A percentile compares a stretch with the other conserved stretches of the same genome.
Evolutionary conservation across 1,140 invertebrate genomes (phyloP).

Genomic region (Campoletis sonorensis): DNA sequence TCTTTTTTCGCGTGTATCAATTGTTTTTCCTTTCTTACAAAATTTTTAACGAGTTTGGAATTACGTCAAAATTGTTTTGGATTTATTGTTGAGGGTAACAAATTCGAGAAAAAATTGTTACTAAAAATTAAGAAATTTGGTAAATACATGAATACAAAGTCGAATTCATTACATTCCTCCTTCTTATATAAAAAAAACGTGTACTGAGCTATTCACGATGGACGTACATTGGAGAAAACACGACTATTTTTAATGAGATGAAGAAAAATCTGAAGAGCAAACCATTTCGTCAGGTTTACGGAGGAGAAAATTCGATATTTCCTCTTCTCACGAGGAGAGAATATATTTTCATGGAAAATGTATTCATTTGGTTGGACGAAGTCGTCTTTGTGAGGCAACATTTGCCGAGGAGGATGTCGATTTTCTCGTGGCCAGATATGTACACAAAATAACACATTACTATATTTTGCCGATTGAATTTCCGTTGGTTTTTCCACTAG

Average conservation of each 20-base stretch:
- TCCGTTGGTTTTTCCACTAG: background rate
- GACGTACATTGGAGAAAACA: background rate
- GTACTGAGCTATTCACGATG: background rate
- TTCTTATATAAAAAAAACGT: background rate
- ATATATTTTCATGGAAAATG: constrained; percentile 1
- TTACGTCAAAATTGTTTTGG: too few relatives aligned
- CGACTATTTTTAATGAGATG: background rate
- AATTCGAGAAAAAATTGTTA: too few relatives aligned
- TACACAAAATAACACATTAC: background rate
- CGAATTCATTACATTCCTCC: background rate
- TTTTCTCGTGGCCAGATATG: background rate
- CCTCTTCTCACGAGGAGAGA: background rate
- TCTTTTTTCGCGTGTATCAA: too few relatives aligned
- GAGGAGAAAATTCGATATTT: background rate
- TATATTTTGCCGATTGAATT: constrained; percentile 23
- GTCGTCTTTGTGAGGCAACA: background rate
- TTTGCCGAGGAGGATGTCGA: background rate
- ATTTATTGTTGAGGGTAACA: too few relatives aligned
- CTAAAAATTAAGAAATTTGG: too few relatives aligned
- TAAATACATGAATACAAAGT: too few relatives aligned
- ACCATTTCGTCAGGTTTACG: background rate
- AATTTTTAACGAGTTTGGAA: too few relatives aligned
- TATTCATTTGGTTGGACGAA: background rate
- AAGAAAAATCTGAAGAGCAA: background rate
- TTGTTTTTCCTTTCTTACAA: too few relatives aligned